These are phyloP conservation scores for Apeira syringaria DNA, from an alignment of 2,888 invertebrate genomes.

Conservation along the genomic window DNA sequence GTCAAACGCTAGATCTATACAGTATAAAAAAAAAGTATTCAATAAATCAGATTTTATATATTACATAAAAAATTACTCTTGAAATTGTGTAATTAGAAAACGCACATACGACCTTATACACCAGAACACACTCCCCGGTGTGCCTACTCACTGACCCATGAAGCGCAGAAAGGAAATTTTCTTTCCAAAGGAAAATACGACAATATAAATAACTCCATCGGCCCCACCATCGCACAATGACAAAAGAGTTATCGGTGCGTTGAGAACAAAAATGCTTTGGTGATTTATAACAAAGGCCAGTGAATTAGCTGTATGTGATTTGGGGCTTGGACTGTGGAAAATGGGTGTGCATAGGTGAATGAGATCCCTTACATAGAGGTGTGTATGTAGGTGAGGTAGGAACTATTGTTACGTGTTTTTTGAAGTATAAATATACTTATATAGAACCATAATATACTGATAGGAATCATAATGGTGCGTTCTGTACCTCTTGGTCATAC, in stretches of 20 bases:
- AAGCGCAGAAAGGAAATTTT: conserved; percentile 83
- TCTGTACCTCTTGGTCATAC: too few species aligned
- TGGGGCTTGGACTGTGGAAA: conserved; percentile 27
- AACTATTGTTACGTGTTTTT: too few species aligned
- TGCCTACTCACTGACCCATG: conserved; percentile 81
- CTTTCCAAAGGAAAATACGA: conserved; percentile 78
- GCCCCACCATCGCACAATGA: conserved; percentile 80
- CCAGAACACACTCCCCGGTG: conserved; percentile 44
- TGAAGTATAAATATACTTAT: conserved; percentile 1
- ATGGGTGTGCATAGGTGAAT: conserved; percentile 18
- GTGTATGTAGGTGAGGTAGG: neutral
- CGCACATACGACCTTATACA: conserved; percentile 41
- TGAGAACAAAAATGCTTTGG: conserved; percentile 82
- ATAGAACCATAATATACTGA: too few species aligned
- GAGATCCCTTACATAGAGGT: conserved; percentile 4
- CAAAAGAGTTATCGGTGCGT: conserved; percentile 84
- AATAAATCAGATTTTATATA: too few species aligned
- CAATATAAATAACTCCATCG: conserved; percentile 83
- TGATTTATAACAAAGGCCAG: conserved; percentile 69
- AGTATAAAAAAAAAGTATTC: too few species aligned
- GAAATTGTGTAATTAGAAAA: conserved; percentile 12
- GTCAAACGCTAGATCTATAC: too few species aligned
- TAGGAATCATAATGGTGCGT: too few species aligned
- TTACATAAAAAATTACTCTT: too few species aligned
- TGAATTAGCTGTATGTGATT: conserved; percentile 62